Percentiles rank a stretch among this genome's conserved stretches.
phyloP scores from a whole-genome alignment of 2,113 vertebrate species.

The Lutjanus erythropterus region DNA sequence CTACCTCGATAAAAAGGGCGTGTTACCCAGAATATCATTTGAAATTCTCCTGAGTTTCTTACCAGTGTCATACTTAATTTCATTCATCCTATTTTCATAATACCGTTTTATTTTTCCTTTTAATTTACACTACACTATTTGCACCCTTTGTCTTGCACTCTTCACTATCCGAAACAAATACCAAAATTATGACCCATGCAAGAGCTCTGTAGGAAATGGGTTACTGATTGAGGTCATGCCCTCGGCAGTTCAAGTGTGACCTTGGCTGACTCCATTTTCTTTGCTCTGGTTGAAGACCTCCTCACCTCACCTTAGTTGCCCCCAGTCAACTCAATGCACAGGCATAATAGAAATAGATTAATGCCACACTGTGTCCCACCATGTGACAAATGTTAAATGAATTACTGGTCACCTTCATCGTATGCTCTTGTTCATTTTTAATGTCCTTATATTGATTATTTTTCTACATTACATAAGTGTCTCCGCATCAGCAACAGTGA shows the following conservation, averaged over 20 bases:
- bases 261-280: background rate
- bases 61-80: no score
- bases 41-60: no score
- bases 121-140: no score
- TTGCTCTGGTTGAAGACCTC: background rate
- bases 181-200: background rate
- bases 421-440: background rate
- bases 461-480: conserved; percentile 44
- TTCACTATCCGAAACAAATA: background rate
- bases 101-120: no score
- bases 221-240: no score
- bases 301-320: conserved; percentile 1
- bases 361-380: background rate
- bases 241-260: background rate
- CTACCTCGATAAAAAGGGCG: no score
- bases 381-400: conserved; percentile 7
- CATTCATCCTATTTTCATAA: no score
- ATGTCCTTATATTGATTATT: conserved; percentile 38
- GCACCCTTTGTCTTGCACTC: no score
- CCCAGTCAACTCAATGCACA: background rate
- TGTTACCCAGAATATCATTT: no score
- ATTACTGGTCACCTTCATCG: conserved; percentile 44
- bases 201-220: background rate
- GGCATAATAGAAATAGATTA: background rate
- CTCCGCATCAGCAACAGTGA: conserved; percentile 16